Percentiles rank a stretch among this genome's conserved stretches.
phyloP scores from a whole-genome alignment of 30 jellyfish, hydroid and myxozoan genomes.

The Pelagia noctiluca region DNA sequence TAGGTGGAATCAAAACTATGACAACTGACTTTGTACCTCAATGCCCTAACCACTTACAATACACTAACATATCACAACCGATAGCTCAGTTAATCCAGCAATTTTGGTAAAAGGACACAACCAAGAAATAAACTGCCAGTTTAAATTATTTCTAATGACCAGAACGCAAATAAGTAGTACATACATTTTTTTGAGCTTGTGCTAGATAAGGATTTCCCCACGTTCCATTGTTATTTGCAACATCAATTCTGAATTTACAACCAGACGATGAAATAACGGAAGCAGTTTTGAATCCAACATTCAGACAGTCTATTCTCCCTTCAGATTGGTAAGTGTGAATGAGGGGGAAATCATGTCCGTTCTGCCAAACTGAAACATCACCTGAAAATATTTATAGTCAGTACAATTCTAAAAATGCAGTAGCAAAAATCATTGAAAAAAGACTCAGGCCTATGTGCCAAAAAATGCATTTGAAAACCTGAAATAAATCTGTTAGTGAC shows the following conservation, averaged over 20 bases:
- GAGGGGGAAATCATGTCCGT: slow-evolving; percentile 42
- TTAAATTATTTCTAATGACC: no score
- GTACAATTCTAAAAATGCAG: background rate
- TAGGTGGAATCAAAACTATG: no score
- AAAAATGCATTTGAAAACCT: no score
- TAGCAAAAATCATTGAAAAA: background rate
- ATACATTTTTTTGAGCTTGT: slow-evolving; percentile 19
- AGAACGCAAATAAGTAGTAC: background rate
- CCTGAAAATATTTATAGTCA: slow-evolving; percentile 13
- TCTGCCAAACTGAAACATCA: slow-evolving; percentile 49
- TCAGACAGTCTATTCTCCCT: background rate
- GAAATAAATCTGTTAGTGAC: no score
- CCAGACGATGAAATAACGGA: slow-evolving; percentile 44
- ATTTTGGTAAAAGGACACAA: no score
- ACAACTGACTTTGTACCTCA: no score
- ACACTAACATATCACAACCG: no score
- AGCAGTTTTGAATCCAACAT: slow-evolving; percentile 8
- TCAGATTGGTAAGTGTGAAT: slow-evolving; percentile 16
- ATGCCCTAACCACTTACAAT: no score
- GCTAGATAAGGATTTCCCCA: slow-evolving; percentile 29
- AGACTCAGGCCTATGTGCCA: no score
- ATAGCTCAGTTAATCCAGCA: no score
- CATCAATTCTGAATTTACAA: slow-evolving; percentile 21
- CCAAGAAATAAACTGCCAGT: no score
- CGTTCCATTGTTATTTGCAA: slow-evolving; percentile 39